Conservation (phyloP, 2,113 vertebrate species). For the Cebidichthys violaceus region DNA sequence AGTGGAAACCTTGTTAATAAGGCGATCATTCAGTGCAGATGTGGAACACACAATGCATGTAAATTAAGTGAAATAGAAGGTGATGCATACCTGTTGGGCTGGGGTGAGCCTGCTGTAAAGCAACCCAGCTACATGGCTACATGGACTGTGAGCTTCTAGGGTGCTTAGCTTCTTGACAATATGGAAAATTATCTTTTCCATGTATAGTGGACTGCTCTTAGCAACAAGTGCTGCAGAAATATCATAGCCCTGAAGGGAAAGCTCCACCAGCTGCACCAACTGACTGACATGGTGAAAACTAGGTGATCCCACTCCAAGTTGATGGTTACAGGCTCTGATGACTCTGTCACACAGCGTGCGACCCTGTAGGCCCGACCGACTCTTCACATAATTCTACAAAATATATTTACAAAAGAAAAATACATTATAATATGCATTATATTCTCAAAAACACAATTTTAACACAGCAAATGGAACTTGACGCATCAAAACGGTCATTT, state of each 20-base stretch:
- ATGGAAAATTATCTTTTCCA: constrained; percentile 93
- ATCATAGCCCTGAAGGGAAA: constrained; percentile 84
- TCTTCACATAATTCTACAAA: constrained; percentile 59
- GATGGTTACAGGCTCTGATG: constrained; percentile 89
- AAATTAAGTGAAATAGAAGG: neutral
- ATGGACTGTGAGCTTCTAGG: constrained; percentile 56
- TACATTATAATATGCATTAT: no score
- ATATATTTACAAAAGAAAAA: neutral
- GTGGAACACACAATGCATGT: neutral
- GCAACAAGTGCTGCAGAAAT: constrained; percentile 45
- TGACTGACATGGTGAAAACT: constrained; percentile 62
- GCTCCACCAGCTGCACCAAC: constrained; percentile 84
- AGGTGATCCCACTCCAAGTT: constrained; percentile 72
- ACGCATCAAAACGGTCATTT: no score
- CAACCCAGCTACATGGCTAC: constrained; percentile 72
- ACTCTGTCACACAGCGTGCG: constrained; percentile 86
- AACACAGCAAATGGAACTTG: no score
- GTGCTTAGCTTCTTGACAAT: constrained; percentile 83
- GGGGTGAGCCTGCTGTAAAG: constrained; percentile 82
- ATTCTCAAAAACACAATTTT: no score
- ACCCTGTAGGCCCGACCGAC: constrained; percentile 65
- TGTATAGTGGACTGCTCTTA: constrained; percentile 84
- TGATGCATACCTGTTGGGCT: constrained; percentile 55
- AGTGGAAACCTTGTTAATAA: neutral
- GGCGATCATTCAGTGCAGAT: neutral